These are phyloP conservation scores for Empis stercorea DNA, from an alignment of 2,888 invertebrate species.

Conservation along the genomic window DNA sequence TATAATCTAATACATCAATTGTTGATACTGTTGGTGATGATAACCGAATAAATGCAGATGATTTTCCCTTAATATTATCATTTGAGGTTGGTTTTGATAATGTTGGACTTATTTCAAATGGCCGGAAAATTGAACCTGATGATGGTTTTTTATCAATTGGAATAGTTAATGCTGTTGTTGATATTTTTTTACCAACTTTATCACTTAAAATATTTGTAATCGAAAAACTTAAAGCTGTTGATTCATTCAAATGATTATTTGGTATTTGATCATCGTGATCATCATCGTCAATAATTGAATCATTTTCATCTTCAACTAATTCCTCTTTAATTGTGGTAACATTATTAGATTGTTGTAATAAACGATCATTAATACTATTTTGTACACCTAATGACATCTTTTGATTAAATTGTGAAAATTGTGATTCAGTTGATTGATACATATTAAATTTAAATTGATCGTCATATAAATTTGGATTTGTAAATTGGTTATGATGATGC, in stretches of 20 bases:
- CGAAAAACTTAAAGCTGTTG: slow-evolving; percentile 27
- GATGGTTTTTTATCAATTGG: not conserved
- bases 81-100: slow-evolving; percentile 13
- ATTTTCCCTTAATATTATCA: slow-evolving; percentile 18
- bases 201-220: slow-evolving; percentile 36
- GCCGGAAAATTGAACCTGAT: slow-evolving; percentile 28
- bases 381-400: slow-evolving; percentile 10
- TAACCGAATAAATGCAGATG: slow-evolving; percentile 31
- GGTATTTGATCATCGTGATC: slow-evolving; percentile 7
- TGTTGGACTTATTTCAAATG: slow-evolving; percentile 24
- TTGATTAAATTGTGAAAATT: slow-evolving; percentile 7
- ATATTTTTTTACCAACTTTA: slow-evolving; percentile 25
- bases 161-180: not conserved
- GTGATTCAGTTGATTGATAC: not conserved
- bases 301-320: slow-evolving; percentile 30
- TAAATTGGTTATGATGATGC: slow-evolving; percentile 10
- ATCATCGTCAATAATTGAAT: slow-evolving; percentile 21
- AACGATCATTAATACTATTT: slow-evolving; percentile 14
- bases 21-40: slow-evolving; percentile 11
- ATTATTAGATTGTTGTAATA: slow-evolving; percentile 21
- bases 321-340: slow-evolving; percentile 30
- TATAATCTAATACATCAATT: slow-evolving; percentile 6
- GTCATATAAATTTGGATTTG: not conserved
- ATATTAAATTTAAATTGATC: no score
- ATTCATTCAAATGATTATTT: slow-evolving; percentile 1